A percentile compares a stretch with the other conserved stretches of the same genome.
Evolutionary conservation across 2,888 invertebrate species (phyloP).

Genomic region (Cataglyphis altisquamis): DNA sequence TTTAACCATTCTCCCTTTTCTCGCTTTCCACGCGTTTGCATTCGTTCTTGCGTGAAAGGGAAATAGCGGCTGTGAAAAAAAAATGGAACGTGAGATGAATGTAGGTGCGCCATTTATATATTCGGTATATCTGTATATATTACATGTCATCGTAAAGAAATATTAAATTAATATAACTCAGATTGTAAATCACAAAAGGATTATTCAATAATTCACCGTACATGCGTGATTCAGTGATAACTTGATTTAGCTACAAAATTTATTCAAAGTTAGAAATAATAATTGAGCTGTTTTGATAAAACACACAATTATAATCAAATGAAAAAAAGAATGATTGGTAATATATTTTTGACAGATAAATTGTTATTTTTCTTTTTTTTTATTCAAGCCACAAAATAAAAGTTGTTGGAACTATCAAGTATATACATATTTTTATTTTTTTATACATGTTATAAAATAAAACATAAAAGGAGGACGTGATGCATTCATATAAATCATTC

Average conservation of each 20-base stretch:
- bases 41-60: constrained; percentile 56
- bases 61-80: constrained; percentile 47
- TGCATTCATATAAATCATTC: background rate
- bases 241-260: background rate
- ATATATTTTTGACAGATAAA: too few relatives aligned
- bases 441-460: background rate
- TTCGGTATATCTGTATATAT: background rate
- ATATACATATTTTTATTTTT: background rate
- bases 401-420: too few relatives aligned
- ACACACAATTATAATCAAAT: too few relatives aligned
- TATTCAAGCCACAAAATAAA: too few relatives aligned
- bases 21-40: constrained; percentile 68
- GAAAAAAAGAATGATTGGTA: too few relatives aligned
- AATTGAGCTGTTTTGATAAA: background rate
- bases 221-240: background rate
- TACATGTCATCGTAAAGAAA: constrained; percentile 4
- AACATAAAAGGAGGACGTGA: background rate
- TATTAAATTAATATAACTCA: background rate
- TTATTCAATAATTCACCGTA: background rate
- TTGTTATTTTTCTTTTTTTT: too few relatives aligned
- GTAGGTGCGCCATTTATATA: constrained; percentile 15
- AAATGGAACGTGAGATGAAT: constrained; percentile 43
- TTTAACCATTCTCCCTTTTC: constrained; percentile 74
- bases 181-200: background rate
- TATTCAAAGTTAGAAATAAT: background rate